Base-by-base conservation (phyloP, 2,797 vertebrate genomes). In the Danio albolineatus region DNA sequence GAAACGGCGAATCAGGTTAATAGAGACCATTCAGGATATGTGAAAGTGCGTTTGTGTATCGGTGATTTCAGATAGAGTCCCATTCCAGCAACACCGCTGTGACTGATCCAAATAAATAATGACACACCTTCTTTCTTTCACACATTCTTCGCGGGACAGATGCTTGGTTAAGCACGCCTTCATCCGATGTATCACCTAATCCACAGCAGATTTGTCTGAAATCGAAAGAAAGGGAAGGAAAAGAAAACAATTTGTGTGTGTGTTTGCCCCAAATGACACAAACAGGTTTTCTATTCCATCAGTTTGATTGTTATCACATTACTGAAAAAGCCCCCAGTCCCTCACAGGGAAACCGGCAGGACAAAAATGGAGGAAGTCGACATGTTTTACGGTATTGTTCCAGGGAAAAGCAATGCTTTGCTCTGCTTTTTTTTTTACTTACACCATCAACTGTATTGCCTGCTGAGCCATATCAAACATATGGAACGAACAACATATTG, bases 141-240 rank as follows among this genome's bases (percentile, higher is more conserved):
- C 43, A 16, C 86, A 83, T 85, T 87, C 87, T 89, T 86, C 82
- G 41, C 17, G 78, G 85, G 89, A 90, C 89, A 91, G 90, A 92
- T 86, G 89, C 87, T 89, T 91, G 91, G 90, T 92, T 91, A 91
- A 89, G 84, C 82, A 83, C 79, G 86, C 89, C 87, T 87, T 90
- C 89, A 92, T 86, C 87, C 86, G 87, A 71, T 84, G 84, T 84
- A 91, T 89, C 90, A 84, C 85, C 83, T 86, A 76, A 86, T 87
- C 80, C 85, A 88, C 88, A 87, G 80, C 86, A 84, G 85, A 90
- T 91, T 89, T 87, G 80, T 91, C 87, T 85, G 80, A 90, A 90
- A 89, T 79, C 82, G 88, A 88, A 91, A 86, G 82, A 85, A 88
- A 73, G 28, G 59, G 61, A 73, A 73, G 65, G 66, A 59, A 66